Percentiles rank a stretch among this genome's conserved stretches.
Evolutionary conservation across 2,113 vertebrate genomes (phyloP).

Genomic region (Sapajus apella): DNA sequence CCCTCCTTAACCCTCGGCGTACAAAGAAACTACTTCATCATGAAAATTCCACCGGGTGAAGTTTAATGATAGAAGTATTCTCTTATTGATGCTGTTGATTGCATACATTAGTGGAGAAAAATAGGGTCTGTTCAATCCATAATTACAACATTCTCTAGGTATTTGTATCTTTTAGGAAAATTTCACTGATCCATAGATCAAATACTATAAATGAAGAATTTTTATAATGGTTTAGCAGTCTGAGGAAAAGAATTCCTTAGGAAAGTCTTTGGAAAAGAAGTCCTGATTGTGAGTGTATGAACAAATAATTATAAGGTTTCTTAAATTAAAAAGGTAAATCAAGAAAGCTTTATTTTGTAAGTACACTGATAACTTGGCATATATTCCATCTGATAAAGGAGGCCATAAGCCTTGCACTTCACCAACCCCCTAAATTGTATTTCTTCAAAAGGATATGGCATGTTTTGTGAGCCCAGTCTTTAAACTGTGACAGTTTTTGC

Average conservation of each 20-base stretch:
- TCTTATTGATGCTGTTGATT: not conserved
- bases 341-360: constrained; percentile 40
- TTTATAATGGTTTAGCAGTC: not conserved
- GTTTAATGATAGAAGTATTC: not conserved
- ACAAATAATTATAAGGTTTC: constrained; percentile 43
- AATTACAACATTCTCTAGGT: constrained; percentile 17
- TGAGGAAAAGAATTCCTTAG: not conserved
- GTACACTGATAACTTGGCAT: constrained; percentile 47
- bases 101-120: not conserved
- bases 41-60: not conserved
- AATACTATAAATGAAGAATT: not conserved
- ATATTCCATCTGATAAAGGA: constrained; percentile 59
- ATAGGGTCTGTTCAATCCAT: not conserved
- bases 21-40: not conserved
- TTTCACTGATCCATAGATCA: constrained; percentile 23
- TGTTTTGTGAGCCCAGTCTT: constrained; percentile 59
- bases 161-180: not conserved
- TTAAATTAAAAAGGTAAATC: constrained; percentile 55
- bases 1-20: not conserved
- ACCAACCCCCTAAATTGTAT: constrained; percentile 19
- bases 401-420: constrained; percentile 52
- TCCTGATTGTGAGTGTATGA: not conserved
- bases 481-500: constrained; percentile 49
- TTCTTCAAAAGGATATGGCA: constrained; percentile 58
- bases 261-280: not conserved